Evolutionary conservation across 2,888 invertebrate species (phyloP).

Genomic region (Liopterus haemorrhoidalis): DNA sequence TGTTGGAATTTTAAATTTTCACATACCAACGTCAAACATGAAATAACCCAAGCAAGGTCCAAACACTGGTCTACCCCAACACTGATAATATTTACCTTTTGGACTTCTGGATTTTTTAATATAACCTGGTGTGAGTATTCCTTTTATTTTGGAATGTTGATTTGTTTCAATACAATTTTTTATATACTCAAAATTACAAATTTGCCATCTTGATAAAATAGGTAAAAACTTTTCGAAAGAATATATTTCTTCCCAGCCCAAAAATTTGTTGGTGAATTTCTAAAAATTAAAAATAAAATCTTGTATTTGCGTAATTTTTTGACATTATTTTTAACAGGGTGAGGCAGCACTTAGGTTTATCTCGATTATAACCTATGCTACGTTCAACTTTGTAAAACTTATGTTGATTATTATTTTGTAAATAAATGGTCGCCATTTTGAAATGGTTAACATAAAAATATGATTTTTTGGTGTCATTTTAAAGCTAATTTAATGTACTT

Average conservation of each 20-base stretch:
- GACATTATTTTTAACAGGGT: too few relatives aligned
- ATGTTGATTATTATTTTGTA: too few relatives aligned
- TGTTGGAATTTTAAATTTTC: too few relatives aligned
- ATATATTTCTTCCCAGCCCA: constrained; percentile 72
- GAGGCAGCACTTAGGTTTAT: too few relatives aligned
- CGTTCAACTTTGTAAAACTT: too few relatives aligned
- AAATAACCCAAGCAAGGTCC: too few relatives aligned
- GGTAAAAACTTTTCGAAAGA: constrained; percentile 73
- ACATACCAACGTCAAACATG: too few relatives aligned
- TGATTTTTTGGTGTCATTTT: too few relatives aligned
- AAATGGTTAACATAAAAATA: too few relatives aligned
- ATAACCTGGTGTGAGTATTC: constrained; percentile 46
- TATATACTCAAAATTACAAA: constrained; percentile 46
- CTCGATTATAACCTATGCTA: too few relatives aligned
- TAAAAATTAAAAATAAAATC: constrained; percentile 39
- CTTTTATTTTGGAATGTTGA: constrained; percentile 28
- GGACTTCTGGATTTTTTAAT: constrained; percentile 55
- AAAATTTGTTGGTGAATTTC: constrained; percentile 59
- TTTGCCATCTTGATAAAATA: constrained; percentile 70
- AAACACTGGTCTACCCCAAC: not conserved
- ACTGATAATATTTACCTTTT: constrained; percentile 39
- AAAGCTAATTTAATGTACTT: too few relatives aligned
- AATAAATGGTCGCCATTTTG: too few relatives aligned
- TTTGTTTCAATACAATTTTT: constrained; percentile 18
- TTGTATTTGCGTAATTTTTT: not conserved